phyloP scores from a whole-genome alignment of 2,888 invertebrate genomes.

The Agrotis clavis region DNA sequence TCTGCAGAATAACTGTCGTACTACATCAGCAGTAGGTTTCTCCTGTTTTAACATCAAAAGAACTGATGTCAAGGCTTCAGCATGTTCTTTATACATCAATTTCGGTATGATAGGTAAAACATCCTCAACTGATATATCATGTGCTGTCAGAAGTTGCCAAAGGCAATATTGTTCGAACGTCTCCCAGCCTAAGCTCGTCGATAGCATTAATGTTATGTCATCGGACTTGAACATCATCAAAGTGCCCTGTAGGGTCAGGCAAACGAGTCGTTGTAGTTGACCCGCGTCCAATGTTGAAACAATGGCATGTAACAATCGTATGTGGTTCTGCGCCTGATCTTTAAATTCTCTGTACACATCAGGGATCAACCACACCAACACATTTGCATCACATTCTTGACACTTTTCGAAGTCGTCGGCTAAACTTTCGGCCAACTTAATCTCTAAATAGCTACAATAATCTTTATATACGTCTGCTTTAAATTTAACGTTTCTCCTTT shows the following conservation, averaged over 20 bases:
- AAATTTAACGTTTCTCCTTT: conserved; percentile 92
- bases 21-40: conserved; percentile 96
- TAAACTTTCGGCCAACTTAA: conserved; percentile 94
- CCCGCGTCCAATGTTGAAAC: conserved; percentile 97
- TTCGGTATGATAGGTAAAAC: conserved; percentile 95
- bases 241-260: conserved; percentile 97
- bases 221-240: conserved; percentile 96
- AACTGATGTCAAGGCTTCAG: conserved; percentile 98
- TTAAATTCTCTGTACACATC: conserved; percentile 98
- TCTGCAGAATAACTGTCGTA: conserved; percentile 95
- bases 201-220: conserved; percentile 94
- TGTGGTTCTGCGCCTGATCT: conserved; percentile 96
- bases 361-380: conserved; percentile 98
- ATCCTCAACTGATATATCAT: conserved; percentile 98
- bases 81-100: conserved; percentile 95
- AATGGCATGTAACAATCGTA: conserved; percentile 96
- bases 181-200: conserved; percentile 98
- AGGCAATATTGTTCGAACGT: conserved; percentile 99
- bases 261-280: conserved; percentile 97
- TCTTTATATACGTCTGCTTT: conserved; percentile 97
- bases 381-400: conserved; percentile 96
- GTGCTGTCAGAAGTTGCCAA: conserved; percentile 98
- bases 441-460: conserved; percentile 95
- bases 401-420: conserved; percentile 96
- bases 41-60: conserved; percentile 97